Evolutionary conservation across 2,888 invertebrate species (phyloP).

Genomic region (Drosophila fulvimacula): DNA sequence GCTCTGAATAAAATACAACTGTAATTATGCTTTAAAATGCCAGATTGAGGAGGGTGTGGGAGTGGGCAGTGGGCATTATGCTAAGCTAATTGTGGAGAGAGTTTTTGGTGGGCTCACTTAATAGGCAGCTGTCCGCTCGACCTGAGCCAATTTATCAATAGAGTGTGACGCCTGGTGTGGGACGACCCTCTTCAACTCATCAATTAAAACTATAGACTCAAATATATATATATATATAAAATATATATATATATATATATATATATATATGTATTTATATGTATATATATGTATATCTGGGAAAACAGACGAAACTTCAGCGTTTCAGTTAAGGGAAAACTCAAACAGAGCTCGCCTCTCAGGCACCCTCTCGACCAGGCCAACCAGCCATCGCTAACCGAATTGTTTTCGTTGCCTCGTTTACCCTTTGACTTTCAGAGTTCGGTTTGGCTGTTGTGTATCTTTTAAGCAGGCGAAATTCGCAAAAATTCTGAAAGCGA

Average conservation of each 20-base stretch:
- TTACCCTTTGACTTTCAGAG: constrained; percentile 75
- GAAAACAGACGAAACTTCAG: constrained; percentile 47
- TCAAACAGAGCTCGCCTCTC: constrained; percentile 42
- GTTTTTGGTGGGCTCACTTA: background rate
- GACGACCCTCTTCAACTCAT: constrained; percentile 73
- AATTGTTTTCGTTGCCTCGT: constrained; percentile 67
- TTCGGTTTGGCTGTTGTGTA: constrained; percentile 55
- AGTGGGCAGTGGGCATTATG: background rate
- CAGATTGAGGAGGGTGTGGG: background rate
- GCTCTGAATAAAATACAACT: constrained; percentile 5
- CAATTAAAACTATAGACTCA: constrained; percentile 65
- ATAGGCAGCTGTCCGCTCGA: constrained; percentile 35
- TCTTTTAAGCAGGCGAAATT: constrained; percentile 61
- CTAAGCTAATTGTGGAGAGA: constrained; percentile 14
- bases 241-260: constrained; percentile 35
- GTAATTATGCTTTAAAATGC: constrained; percentile 12
- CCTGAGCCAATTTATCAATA: constrained; percentile 48
- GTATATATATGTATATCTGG: constrained; percentile 40
- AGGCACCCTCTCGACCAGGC: background rate
- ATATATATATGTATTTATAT: constrained; percentile 23
- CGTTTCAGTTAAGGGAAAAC: constrained; percentile 47
- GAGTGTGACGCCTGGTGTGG: constrained; percentile 31
- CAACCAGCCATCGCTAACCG: constrained; percentile 29
- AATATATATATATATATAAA: constrained; percentile 36
- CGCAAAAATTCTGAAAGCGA: constrained; percentile 72